Evolutionary conservation across 2,797 vertebrate species (phyloP).

Genomic region (Scleropages formosus): DNA sequence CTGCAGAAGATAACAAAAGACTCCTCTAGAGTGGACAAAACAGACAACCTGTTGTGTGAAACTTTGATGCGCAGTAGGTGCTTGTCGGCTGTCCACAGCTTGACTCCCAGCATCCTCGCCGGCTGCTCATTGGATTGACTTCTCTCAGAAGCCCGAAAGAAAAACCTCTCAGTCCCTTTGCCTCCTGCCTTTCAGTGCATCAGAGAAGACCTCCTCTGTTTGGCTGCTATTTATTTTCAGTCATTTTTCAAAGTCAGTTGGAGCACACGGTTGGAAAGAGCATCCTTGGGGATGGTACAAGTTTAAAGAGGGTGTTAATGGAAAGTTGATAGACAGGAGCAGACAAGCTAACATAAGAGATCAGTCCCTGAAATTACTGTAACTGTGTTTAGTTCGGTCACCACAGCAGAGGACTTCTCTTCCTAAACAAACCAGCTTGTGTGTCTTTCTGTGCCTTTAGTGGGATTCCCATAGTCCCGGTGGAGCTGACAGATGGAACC

Average conservation of each 20-base stretch:
- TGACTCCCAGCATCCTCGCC: background rate
- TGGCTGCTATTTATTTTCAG: too few relatives aligned
- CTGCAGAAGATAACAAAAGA: background rate
- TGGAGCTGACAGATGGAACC: conserved; percentile 71
- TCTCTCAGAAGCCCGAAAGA: background rate
- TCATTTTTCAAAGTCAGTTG: too few relatives aligned
- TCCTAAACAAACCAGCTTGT: conserved; percentile 2
- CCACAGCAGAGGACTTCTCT: background rate
- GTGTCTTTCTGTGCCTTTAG: conserved; percentile 28
- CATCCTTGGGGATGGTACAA: too few relatives aligned
- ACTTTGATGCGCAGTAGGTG: background rate
- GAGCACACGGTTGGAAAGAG: too few relatives aligned
- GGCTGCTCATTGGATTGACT: conserved; percentile 9
- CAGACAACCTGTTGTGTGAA: background rate
- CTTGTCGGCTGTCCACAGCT: background rate
- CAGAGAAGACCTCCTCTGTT: background rate
- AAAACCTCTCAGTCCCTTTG: background rate
- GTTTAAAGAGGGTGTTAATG: too few relatives aligned
- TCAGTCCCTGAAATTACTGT: too few relatives aligned
- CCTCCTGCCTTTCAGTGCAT: background rate
- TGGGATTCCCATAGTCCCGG: conserved; percentile 57
- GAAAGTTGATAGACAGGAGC: too few relatives aligned
- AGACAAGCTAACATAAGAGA: too few relatives aligned
- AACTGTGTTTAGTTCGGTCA: too few relatives aligned
- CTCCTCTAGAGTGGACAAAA: conserved; percentile 7